Base-by-base conservation (phyloP, 1,140 invertebrate species). In the Diploscapter pachys region DNA sequence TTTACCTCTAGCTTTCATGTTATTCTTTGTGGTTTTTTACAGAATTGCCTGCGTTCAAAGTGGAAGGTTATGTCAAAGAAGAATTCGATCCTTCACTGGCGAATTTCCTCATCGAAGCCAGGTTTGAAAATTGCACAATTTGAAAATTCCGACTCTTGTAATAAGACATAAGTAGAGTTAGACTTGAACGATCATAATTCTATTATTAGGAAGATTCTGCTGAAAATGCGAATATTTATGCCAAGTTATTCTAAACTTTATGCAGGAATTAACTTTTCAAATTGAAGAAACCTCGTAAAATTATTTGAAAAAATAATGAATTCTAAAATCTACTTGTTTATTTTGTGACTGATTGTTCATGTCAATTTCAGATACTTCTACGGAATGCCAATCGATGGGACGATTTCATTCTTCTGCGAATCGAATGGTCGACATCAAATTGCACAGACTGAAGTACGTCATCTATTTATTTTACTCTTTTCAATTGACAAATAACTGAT, bases 341-440 rank as follows among this genome's bases (percentile, higher is more conserved):
- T 31, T 31, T 31, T 31, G 31, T 31, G 31, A 31, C 31, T 31
- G 31, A 31, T 31, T 31, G 31, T 31, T 31, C 1, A 31, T 31
- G 31, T 31, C 31, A 55, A 0, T 68, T 68, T 52, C 52, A 68
- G 66, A 55, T 68, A 68, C 51, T 68, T 68, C 66, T 31, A 68
- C 66, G 66, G 66, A 50, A 48, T 55, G 53, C 66, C 66, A 5
- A 48, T 68, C 6, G 66, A 68, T 53, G 66, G 66, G 11, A 68
- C 66, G 8, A n/a, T 68, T 5, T 5, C 57, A 8, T 54, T 68
- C 52, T 68, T n/a, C 51, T 68, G 66, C 48, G n/a, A 68, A 5
- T 52, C 66, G 52, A 6, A 52, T 6, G 56, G 5, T 5, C 8
- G 52, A 9, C 51, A 68, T 54, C 9, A 48, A 50, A n/a, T 68